Conservation (phyloP, 2,113 vertebrate species). For the Archilochus colubris region DNA sequence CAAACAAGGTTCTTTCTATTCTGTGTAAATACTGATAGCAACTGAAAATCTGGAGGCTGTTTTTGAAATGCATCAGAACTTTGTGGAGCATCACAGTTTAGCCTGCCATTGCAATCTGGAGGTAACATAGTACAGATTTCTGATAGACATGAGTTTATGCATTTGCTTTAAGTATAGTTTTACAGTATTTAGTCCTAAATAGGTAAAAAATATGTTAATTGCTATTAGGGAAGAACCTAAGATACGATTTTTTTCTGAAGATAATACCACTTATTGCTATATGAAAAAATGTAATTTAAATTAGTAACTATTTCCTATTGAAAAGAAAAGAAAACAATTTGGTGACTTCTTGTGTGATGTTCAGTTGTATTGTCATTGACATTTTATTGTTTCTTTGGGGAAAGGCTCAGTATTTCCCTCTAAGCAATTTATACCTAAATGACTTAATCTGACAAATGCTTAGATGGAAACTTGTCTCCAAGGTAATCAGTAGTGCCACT, state of each 20-base stretch:
- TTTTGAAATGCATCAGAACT: neutral
- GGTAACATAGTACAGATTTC: conserved; percentile 25
- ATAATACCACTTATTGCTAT: neutral
- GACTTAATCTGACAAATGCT: neutral
- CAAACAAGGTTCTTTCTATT: neutral
- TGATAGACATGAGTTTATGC: neutral
- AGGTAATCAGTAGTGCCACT: neutral
- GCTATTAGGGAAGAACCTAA: neutral
- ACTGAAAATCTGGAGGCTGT: neutral
- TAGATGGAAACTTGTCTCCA: neutral
- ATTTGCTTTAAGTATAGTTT: neutral
- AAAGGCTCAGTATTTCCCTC: neutral
- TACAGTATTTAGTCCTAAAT: neutral
- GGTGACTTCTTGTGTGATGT: neutral
- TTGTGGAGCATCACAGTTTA: neutral
- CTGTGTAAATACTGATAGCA: neutral
- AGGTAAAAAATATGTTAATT: neutral
- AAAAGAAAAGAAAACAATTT: neutral
- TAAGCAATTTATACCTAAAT: neutral
- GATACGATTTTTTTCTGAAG: neutral
- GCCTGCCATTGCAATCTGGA: conserved; percentile 41
- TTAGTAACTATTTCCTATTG: neutral
- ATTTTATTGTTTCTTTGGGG: neutral
- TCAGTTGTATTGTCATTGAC: neutral
- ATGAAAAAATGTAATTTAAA: neutral